Percentiles rank a stretch among this genome's conserved stretches.
These are phyloP conservation scores for Bacillus rossius DNA, from an alignment of 1,140 invertebrate species.

Conservation along the genomic window DNA sequence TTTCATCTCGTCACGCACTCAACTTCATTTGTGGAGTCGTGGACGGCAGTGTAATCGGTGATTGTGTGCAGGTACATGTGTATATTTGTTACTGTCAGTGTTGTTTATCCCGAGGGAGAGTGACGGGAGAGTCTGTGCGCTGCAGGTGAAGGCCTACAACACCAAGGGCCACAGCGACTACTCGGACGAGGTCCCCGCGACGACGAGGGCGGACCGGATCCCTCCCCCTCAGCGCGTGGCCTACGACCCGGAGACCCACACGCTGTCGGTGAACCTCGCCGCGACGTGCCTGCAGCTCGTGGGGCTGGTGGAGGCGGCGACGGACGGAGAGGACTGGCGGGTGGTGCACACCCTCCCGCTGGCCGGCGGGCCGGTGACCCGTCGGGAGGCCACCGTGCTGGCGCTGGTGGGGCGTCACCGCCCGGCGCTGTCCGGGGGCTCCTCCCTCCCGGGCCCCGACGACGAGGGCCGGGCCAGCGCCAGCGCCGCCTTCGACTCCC, in stretches of 20 bases:
- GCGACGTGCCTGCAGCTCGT: slow-evolving; percentile 67
- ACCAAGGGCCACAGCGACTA: slow-evolving; percentile 78
- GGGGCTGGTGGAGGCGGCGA: slow-evolving; percentile 57
- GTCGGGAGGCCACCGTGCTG: slow-evolving; percentile 51
- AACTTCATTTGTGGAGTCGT: too few relatives aligned
- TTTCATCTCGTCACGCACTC: too few relatives aligned
- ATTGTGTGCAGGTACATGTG: too few relatives aligned
- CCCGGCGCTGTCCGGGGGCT: slow-evolving; percentile 24
- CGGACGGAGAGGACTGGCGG: slow-evolving; percentile 55
- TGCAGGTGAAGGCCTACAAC: slow-evolving; percentile 75
- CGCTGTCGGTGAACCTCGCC: slow-evolving; percentile 68
- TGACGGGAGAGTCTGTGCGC: not conserved
- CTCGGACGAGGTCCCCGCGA: slow-evolving; percentile 70
- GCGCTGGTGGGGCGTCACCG: slow-evolving; percentile 17
- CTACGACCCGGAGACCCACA: slow-evolving; percentile 69
- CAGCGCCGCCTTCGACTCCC: slow-evolving; percentile 41
- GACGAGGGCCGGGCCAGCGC: slow-evolving; percentile 40
- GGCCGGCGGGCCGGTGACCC: slow-evolving; percentile 60
- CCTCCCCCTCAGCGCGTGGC: slow-evolving; percentile 72
- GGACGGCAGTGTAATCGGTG: too few relatives aligned
- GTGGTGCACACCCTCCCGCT: slow-evolving; percentile 61
- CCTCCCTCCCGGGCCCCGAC: slow-evolving; percentile 45
- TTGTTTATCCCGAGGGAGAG: too few relatives aligned
- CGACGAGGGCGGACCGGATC: slow-evolving; percentile 78
- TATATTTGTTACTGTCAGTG: too few relatives aligned